Percentiles rank a stretch among this genome's conserved stretches.
Evolutionary conservation across 2,113 vertebrate species (phyloP).

Genomic region (Anthoscopus minutus): DNA sequence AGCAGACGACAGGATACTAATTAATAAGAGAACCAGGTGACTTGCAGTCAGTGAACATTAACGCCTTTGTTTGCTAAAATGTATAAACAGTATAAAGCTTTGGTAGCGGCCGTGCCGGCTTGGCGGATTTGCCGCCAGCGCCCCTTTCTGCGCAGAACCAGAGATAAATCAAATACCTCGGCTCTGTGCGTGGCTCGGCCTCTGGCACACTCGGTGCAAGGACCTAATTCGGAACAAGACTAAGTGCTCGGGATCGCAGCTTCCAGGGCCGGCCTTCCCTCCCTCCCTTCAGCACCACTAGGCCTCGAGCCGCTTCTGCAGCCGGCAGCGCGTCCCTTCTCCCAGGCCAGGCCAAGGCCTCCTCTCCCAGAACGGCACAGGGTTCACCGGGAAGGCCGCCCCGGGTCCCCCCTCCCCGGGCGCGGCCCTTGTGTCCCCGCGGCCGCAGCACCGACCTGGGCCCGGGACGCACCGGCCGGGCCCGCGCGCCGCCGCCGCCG

Average conservation of each 20-base stretch:
- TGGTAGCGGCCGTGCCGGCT: background rate
- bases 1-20: background rate
- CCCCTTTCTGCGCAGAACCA: background rate
- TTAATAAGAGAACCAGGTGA: background rate
- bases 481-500: background rate
- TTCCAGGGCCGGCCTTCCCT: background rate
- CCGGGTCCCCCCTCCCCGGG: background rate
- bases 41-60: background rate
- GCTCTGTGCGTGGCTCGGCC: background rate
- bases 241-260: fast-evolving
- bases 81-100: background rate
- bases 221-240: background rate
- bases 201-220: fast-evolving
- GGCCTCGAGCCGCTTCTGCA: background rate
- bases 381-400: too few relatives aligned
- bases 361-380: fast-evolving
- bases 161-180: background rate
- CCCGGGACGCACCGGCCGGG: background rate
- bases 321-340: too few relatives aligned
- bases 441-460: background rate
- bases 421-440: background rate
- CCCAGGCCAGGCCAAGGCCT: background rate
- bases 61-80: background rate
- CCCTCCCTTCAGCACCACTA: background rate
- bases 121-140: background rate